Base-by-base conservation (phyloP, 2,113 vertebrate species). In the Ptilorrhoa leucosticta region DNA sequence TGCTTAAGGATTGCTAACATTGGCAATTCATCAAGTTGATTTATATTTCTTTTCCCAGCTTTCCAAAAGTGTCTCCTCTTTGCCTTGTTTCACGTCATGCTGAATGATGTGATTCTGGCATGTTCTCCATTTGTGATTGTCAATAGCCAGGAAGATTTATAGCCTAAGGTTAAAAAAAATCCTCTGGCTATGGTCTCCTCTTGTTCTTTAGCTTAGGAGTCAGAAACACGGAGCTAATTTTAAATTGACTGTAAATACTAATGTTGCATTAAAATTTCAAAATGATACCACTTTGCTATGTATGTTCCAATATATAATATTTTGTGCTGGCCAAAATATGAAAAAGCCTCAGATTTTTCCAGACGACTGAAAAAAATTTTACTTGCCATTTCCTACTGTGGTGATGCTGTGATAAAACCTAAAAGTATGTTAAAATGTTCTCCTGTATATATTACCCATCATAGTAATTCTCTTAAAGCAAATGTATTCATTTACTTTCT, bases 21-120 rank as follows among this genome's bases (percentile, higher is more conserved):
- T 93, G 83, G 86, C 91, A 71, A 60, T 87, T 89, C 51, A 60
- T 90, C 56, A 83, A 70, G 31, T n/a, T 95, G 89, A 96, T 92
- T 94, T 86, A 81, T 92, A 88, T 39, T 70, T 81, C 76, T 83
- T 94, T 93, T 54, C 76, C 33, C 17, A 81, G 72, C 60, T 77
- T 66, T 90, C 58, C 3, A 2, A 83, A 92, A 61, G 56, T 27
- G 26, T 61, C 40, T 86, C 30, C 58, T 87, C 63, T 86, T 88
- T 54, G 39, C 33, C 30, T 80, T 85, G 86, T 63, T 78, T 81
- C 86, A 51, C 51, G 64, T 33, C 81, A 83, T 0, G 15, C 35
- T 81, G 42, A 88, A 76, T 94, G 80, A 96, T 71, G 76, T 83
- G 73, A 94, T 89, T 87, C 93, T 92, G 89, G 73, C 51, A 16